A percentile compares a stretch with the other conserved stretches of the same genome.
These are phyloP conservation scores for Rhyzopertha dominica DNA, from an alignment of 1,140 invertebrate species.

Conservation along the genomic window DNA sequence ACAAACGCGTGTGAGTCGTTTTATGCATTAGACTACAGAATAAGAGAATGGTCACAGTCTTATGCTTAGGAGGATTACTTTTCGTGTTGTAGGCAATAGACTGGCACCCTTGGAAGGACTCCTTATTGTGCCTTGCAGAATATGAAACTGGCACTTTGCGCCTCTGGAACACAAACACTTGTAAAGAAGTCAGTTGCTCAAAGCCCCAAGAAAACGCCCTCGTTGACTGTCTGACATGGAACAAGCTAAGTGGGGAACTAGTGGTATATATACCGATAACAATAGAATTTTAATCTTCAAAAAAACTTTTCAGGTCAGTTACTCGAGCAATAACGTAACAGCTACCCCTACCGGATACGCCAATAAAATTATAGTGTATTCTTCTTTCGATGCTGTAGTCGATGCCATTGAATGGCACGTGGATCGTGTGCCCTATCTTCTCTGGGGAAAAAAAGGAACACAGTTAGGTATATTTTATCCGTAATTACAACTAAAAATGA, in stretches of 20 bases:
- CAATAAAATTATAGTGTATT: conserved; percentile 9
- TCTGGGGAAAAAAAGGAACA: conserved; percentile 16
- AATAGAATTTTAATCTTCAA: not conserved
- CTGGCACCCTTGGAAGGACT: conserved; percentile 21
- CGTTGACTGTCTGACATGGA: conserved; percentile 16
- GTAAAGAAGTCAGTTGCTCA: not conserved
- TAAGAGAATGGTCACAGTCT: too few relatives aligned
- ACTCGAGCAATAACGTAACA: not conserved
- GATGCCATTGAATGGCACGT: conserved; percentile 15
- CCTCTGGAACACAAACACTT: conserved; percentile 15
- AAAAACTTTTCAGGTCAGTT: not conserved
- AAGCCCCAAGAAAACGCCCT: conserved; percentile 6
- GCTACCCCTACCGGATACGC: not conserved
- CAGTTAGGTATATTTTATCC: conserved; percentile 15
- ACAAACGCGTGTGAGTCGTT: too few relatives aligned
- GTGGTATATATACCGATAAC: conserved; percentile 13
- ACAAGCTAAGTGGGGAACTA: conserved; percentile 19
- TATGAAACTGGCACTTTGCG: conserved; percentile 1
- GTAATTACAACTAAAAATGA: too few relatives aligned
- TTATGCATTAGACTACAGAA: too few relatives aligned
- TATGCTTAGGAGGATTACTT: not conserved
- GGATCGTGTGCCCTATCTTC: conserved; percentile 16
- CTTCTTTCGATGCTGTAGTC: conserved; percentile 11
- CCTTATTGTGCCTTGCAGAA: conserved; percentile 16
- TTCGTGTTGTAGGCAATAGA: conserved; percentile 14